Percentiles rank a stretch among this genome's conserved stretches.
These are phyloP conservation scores for Silurus meridionalis DNA, from an alignment of 2,113 vertebrate species.

Conservation along the genomic window DNA sequence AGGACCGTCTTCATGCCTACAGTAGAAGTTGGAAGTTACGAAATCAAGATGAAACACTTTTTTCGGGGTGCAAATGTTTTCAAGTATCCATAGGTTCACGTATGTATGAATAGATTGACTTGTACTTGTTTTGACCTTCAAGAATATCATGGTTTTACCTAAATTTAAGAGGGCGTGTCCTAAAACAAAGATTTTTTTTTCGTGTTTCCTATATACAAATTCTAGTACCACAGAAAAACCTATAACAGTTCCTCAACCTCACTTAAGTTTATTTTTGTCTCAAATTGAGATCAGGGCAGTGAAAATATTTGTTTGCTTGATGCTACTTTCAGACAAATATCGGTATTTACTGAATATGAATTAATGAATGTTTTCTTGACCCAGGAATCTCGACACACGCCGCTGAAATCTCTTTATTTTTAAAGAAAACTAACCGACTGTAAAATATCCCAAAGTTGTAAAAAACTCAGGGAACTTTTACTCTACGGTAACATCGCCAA, in stretches of 20 bases:
- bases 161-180: neutral
- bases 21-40: neutral
- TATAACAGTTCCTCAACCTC: neutral
- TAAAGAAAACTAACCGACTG: too few relatives aligned
- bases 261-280: neutral
- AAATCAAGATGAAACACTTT: neutral
- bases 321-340: neutral
- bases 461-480: constrained; percentile 8
- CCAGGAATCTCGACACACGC: neutral
- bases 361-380: neutral
- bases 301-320: neutral
- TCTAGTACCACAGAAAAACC: neutral
- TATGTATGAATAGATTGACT: neutral
- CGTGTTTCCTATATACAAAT: neutral
- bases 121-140: neutral
- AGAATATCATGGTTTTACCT: neutral
- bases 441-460: neutral
- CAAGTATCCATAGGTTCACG: neutral
- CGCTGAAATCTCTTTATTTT: neutral
- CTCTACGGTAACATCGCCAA: constrained; percentile 9
- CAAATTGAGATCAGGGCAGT: neutral
- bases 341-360: neutral
- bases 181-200: neutral
- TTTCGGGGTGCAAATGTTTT: neutral
- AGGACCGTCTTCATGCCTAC: neutral